These are phyloP conservation scores for Perodicticus potto DNA, from an alignment of 2,797 vertebrate species.

Conservation along the genomic window DNA sequence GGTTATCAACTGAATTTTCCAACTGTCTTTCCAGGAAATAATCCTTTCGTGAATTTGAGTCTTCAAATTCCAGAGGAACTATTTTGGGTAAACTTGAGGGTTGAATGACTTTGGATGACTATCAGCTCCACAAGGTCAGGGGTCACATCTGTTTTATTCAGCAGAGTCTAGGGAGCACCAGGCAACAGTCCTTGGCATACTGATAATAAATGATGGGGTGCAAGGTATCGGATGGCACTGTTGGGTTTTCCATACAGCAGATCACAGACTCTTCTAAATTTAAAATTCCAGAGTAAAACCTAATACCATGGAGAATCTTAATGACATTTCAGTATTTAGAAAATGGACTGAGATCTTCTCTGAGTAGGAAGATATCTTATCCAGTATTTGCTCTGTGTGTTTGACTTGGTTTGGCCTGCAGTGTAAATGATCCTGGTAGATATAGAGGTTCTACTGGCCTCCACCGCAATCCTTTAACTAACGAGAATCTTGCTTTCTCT, in stretches of 20 bases:
- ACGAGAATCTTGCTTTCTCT: background rate
- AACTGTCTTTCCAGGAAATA: constrained; percentile 61
- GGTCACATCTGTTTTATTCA: background rate
- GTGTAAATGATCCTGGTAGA: background rate
- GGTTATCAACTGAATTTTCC: constrained; percentile 65
- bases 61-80: background rate
- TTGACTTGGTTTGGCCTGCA: background rate
- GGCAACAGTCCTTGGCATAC: background rate
- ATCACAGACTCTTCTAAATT: background rate
- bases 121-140: background rate
- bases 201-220: background rate
- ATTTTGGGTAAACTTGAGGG: background rate
- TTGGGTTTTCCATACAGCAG: constrained; percentile 24
- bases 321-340: background rate
- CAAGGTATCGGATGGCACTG: background rate
- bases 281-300: background rate
- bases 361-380: background rate
- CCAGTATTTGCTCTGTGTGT: background rate
- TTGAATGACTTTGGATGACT: background rate
- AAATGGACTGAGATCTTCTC: background rate
- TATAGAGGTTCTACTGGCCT: background rate
- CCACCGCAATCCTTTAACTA: background rate
- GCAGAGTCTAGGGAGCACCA: background rate
- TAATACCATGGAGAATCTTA: background rate
- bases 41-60: constrained; percentile 8